These are phyloP conservation scores for Albula goreensis DNA, from an alignment of 2,113 vertebrate species.

Conservation along the genomic window DNA sequence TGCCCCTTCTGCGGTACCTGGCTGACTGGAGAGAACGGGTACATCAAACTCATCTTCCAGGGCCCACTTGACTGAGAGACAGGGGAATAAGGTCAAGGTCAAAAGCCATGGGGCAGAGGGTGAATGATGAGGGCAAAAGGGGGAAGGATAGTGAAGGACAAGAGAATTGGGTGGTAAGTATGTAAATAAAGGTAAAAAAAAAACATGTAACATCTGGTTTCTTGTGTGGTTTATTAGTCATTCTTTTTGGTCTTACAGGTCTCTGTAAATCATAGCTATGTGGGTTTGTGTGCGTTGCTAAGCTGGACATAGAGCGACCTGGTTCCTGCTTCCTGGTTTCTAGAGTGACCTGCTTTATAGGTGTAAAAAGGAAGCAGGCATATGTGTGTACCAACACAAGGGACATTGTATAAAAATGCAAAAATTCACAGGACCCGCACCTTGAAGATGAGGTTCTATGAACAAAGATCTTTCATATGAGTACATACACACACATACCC, in stretches of 20 bases:
- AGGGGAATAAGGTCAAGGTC: background rate
- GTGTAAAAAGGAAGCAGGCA: no score
- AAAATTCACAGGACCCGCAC: no score
- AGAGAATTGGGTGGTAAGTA: background rate
- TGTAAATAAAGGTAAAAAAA: constrained; percentile 15
- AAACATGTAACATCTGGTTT: background rate
- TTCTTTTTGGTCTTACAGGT: background rate
- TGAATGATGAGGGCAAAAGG: background rate
- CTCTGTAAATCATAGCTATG: background rate
- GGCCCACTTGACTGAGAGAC: constrained; percentile 87
- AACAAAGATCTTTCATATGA: no score
- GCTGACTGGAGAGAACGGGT: constrained; percentile 80
- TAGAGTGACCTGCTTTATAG: no score
- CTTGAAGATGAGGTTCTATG: no score
- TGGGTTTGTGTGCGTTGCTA: background rate
- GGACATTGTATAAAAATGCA: no score
- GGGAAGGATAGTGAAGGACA: background rate
- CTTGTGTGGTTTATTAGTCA: background rate
- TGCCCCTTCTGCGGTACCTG: constrained; percentile 94
- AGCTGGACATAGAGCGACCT: background rate
- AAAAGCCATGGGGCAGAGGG: background rate
- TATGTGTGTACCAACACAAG: no score
- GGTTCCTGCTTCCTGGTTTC: no score
- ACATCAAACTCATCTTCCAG: constrained; percentile 94
- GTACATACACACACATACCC: no score